Base-by-base conservation (phyloP, 2,797 vertebrate genomes). In the Coregonus sp. region DNA sequence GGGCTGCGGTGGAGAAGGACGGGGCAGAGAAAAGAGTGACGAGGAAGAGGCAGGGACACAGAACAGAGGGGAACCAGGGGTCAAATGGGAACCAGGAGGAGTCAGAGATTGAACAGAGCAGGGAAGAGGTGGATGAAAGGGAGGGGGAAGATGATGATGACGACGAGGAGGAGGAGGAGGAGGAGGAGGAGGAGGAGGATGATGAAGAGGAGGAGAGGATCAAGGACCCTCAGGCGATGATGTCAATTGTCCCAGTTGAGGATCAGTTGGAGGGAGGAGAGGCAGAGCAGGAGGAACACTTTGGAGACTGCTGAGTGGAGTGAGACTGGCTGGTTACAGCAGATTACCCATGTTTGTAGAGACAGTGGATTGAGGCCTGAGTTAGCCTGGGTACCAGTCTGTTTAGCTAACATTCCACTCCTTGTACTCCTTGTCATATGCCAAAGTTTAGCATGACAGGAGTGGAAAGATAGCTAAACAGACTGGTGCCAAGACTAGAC, bases 281-380 rank as follows among this genome's bases (percentile, higher is more conserved):
- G 47, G 86, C 84, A 5, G 81, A 86, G 63, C 76, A 82, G 6
- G 74, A 69, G 16, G 84, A 86, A n/a, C 83, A 83, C 47, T 86
- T 63, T 95, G n/a, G 77, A 90, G 0, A 47, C 40, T 12, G 86
- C 92, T 33, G 92, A 87, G 33, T 35, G 35, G 77, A 83, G 79
- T 90, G 84, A 0, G 84, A 0, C 87, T 96, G 81, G 87, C 94
- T 96, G 95, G 91, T 95, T 71, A 91, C 95, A 29, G 95, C 95
- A 70, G 94, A 47, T 9, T 9, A 47, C 40, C 94, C 0, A 90
- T 97, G 88, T 97, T 96, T 91, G 95, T 97, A 91, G 18, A 56
- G 52, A 18, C 52, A 47, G 40, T 54, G 52, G 52, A 18, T 56
- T 56, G 9, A 47, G 40, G 9, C 2, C 9, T 47, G 40, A 12